These are phyloP conservation scores for Tiliacea citrago DNA, from an alignment of 2,888 invertebrate genomes.

Conservation along the genomic window DNA sequence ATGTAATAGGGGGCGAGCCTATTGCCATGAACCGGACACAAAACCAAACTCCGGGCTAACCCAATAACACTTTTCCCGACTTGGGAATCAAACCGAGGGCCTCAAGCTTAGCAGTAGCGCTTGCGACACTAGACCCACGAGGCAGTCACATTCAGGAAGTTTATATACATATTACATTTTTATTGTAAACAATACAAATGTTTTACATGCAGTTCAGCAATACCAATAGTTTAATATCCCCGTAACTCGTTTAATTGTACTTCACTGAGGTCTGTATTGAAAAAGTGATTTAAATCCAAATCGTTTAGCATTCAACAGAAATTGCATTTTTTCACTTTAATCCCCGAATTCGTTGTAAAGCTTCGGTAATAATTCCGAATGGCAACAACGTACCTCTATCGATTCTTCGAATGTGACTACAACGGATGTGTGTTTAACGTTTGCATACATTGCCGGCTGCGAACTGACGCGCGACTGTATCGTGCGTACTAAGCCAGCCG, in stretches of 20 bases:
- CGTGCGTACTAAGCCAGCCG: constrained; percentile 76
- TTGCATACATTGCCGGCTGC: constrained; percentile 71
- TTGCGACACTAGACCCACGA: too few relatives aligned
- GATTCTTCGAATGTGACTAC: constrained; percentile 37
- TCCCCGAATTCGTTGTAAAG: constrained; percentile 60
- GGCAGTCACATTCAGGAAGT: too few relatives aligned
- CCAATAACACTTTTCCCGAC: too few relatives aligned
- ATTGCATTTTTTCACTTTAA: constrained; percentile 57
- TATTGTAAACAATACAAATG: neutral
- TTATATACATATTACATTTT: too few relatives aligned
- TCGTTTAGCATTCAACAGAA: constrained; percentile 53
- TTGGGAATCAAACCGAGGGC: too few relatives aligned
- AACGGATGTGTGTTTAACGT: constrained; percentile 48
- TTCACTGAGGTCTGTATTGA: constrained; percentile 36
- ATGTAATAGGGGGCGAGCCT: too few relatives aligned
- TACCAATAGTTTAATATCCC: constrained; percentile 24
- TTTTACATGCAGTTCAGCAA: constrained; percentile 3
- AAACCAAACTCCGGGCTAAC: too few relatives aligned
- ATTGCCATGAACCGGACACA: too few relatives aligned
- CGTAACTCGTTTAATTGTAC: constrained; percentile 31
- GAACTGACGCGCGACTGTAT: constrained; percentile 68
- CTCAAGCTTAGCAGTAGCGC: too few relatives aligned
- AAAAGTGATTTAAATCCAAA: constrained; percentile 55
- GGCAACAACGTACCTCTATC: constrained; percentile 53
- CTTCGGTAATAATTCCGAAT: constrained; percentile 59